These are phyloP conservation scores for Melanotaenia trifasciata DNA, from an alignment of 2,797 vertebrate species.

Conservation along the genomic window DNA sequence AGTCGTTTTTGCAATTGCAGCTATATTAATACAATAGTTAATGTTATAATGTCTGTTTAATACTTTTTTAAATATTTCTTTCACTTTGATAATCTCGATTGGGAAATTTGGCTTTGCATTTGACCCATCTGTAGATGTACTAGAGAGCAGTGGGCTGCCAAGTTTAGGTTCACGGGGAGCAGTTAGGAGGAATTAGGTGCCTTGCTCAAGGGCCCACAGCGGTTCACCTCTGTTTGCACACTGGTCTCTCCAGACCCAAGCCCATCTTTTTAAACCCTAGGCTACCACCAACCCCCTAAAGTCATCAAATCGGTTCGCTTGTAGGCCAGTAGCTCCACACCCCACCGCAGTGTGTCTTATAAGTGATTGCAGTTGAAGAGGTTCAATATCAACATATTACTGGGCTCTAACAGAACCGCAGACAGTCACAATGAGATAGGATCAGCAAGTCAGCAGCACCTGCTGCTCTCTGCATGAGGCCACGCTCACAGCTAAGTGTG, in stretches of 20 bases:
- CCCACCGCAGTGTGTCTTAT: conserved; percentile 51
- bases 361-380: conserved; percentile 69
- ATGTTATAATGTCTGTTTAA: conserved; percentile 61
- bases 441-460: conserved; percentile 86
- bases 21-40: conserved; percentile 51
- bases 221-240: too few relatives aligned
- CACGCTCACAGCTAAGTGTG: conserved; percentile 40
- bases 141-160: too few relatives aligned
- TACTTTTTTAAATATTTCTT: conserved; percentile 15
- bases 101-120: too few relatives aligned
- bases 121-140: too few relatives aligned
- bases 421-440: conserved; percentile 84
- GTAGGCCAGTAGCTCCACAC: conserved; percentile 44
- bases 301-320: conserved; percentile 52
- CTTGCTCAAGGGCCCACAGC: too few relatives aligned
- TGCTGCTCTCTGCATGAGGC: conserved; percentile 64
- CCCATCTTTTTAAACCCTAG: too few relatives aligned
- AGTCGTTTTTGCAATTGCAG: conserved; percentile 34
- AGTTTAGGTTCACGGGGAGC: too few relatives aligned
- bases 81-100: too few relatives aligned
- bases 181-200: too few relatives aligned
- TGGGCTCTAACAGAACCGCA: conserved; percentile 78
- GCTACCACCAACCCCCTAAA: too few relatives aligned
- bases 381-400: conserved; percentile 85
- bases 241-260: too few relatives aligned